A percentile compares a stretch with the other conserved stretches of the same genome.
Conservation (phyloP, 2,113 vertebrate genomes). For the Eupsittula cactorum region DNA sequence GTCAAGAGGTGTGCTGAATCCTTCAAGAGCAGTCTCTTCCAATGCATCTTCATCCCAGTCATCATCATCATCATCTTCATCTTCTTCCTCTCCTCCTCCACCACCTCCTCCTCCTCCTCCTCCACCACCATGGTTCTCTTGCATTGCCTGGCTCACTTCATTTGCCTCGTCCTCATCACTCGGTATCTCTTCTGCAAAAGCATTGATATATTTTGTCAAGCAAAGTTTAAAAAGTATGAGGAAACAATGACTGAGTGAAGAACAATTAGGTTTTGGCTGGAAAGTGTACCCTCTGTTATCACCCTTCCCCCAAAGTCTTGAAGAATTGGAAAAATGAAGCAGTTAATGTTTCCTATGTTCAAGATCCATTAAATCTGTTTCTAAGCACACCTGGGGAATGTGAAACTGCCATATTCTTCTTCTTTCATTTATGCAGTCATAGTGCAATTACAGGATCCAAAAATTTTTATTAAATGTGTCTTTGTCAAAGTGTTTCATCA, state of each 20-base stretch:
- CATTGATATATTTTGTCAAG: background rate
- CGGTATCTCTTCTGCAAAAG: slow-evolving; percentile 88
- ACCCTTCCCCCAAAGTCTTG: background rate
- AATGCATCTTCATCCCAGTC: slow-evolving; percentile 95
- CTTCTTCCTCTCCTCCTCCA: slow-evolving; percentile 79
- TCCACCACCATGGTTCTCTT: slow-evolving; percentile 74
- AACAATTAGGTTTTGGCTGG: background rate
- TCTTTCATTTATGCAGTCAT: background rate
- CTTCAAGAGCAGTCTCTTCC: slow-evolving; percentile 93
- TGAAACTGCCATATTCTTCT: background rate
- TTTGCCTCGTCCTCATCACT: slow-evolving; percentile 93
- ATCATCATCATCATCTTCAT: slow-evolving; percentile 87
- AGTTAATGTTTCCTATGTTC: background rate
- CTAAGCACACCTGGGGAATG: background rate
- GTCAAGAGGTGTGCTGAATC: slow-evolving; percentile 93
- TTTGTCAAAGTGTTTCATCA: background rate
- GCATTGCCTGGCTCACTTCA: slow-evolving; percentile 76
- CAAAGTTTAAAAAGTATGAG: background rate
- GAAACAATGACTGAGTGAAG: background rate
- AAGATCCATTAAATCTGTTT: background rate
- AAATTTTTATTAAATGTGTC: background rate
- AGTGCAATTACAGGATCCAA: background rate
- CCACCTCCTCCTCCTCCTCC: slow-evolving; percentile 72
- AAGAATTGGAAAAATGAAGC: background rate
- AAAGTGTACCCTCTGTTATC: background rate